Percentiles rank a stretch among this genome's conserved stretches.
Conservation (phyloP, 2,888 invertebrate genomes). For the Achlya flavicornis region DNA sequence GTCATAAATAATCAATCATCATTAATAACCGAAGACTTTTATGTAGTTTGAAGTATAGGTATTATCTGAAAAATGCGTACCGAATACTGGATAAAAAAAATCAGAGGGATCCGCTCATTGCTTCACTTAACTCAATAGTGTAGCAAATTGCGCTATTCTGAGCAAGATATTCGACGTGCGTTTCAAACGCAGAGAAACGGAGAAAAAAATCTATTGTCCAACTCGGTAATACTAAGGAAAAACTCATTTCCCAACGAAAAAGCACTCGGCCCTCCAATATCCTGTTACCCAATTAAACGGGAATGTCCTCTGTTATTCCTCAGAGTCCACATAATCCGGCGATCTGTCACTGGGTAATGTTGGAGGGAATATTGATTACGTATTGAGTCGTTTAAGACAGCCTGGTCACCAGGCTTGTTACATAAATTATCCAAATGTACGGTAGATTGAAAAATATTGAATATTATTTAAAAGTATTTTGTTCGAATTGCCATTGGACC, state of each 20-base stretch:
- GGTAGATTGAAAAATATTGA: neutral
- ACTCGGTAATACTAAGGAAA: conserved; percentile 18
- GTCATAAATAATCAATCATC: neutral
- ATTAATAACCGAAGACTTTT: no score
- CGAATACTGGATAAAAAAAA: neutral
- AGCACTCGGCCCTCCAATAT: conserved; percentile 32
- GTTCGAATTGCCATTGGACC: no score
- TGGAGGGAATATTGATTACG: conserved; percentile 32
- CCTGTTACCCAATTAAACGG: conserved; percentile 34
- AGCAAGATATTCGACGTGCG: conserved; percentile 4
- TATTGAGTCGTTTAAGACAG: conserved; percentile 9
- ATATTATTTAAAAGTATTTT: neutral
- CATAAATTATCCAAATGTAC: neutral
- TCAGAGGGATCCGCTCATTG: neutral
- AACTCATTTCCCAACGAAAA: conserved; percentile 36
- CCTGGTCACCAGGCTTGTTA: neutral
- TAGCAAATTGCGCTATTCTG: neutral
- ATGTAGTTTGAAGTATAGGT: neutral
- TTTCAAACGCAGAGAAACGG: neutral
- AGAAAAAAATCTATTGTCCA: conserved; percentile 4
- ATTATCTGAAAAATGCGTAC: neutral
- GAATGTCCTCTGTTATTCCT: conserved; percentile 23
- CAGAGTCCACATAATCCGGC: conserved; percentile 29
- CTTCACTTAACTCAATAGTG: conserved; percentile 4
- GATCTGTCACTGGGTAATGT: conserved; percentile 24